A percentile compares a stretch with the other conserved stretches of the same genome.
Evolutionary conservation across 2,113 vertebrate species (phyloP).

Genomic region (Lepus americanus): DNA sequence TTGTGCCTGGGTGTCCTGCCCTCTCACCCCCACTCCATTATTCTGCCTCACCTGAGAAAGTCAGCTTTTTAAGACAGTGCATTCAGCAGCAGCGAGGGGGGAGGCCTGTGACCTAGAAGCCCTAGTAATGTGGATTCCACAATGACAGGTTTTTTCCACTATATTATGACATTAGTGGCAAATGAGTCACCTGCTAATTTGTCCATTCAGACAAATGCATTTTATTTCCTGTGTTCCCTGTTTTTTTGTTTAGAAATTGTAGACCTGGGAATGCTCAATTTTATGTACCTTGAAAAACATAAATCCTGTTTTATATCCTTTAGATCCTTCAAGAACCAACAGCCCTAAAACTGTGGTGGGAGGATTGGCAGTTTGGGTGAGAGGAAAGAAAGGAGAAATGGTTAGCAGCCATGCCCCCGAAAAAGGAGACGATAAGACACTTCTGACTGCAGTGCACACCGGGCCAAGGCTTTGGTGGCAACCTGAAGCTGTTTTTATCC

Average conservation of each 20-base stretch:
- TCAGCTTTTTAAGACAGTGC: neutral
- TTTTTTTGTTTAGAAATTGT: too few species aligned
- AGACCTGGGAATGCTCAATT: neutral
- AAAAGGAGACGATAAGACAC: neutral
- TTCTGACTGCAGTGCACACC: neutral
- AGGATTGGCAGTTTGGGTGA: neutral
- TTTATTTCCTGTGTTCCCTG: neutral
- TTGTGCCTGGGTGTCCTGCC: neutral
- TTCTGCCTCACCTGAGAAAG: slow-evolving; percentile 4
- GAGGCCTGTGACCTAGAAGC: neutral
- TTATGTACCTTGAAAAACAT: neutral
- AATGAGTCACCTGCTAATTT: neutral
- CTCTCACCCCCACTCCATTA: neutral
- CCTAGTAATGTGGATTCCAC: neutral
- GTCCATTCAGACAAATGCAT: slow-evolving; percentile 24
- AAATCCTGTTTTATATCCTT: slow-evolving; percentile 29
- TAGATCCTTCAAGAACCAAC: neutral
- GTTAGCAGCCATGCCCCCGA: neutral
- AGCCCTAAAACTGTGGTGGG: neutral
- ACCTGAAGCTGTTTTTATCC: neutral
- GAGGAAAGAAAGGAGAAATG: neutral
- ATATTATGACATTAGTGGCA: slow-evolving; percentile 1
- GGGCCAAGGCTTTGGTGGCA: neutral
- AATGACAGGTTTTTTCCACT: slow-evolving; percentile 16
- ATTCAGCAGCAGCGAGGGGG: neutral